phyloP scores from a whole-genome alignment of 2,888 invertebrate species.

The Eucera pruinosa region DNA sequence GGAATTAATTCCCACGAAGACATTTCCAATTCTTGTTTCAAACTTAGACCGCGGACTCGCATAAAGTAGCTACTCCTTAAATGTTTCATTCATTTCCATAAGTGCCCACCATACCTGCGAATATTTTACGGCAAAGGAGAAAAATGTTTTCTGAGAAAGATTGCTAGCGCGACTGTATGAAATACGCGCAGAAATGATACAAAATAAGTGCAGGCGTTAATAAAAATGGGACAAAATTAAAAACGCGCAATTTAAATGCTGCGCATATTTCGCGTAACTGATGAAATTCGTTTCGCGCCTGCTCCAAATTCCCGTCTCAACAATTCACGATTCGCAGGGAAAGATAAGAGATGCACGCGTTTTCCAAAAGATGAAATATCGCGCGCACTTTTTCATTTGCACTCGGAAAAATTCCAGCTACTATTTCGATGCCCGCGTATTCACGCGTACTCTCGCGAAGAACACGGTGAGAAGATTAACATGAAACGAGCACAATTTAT shows the following conservation, averaged over 20 bases:
- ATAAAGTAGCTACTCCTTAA: neutral
- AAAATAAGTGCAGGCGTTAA: too few species aligned
- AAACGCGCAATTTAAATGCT: neutral
- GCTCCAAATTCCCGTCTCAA: neutral
- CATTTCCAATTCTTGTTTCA: constrained; percentile 1
- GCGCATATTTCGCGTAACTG: neutral
- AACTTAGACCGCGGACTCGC: neutral
- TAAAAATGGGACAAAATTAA: neutral
- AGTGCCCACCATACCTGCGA: too few species aligned
- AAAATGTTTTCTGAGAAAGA: too few species aligned
- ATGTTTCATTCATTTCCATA: neutral
- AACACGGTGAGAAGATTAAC: constrained; percentile 35
- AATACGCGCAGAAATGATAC: neutral
- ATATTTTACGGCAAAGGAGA: neutral
- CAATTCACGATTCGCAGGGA: neutral
- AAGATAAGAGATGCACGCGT: neutral
- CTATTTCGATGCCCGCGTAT: constrained; percentile 32
- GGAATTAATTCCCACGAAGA: constrained; percentile 27
- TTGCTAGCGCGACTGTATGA: too few species aligned
- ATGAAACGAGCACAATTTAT: constrained; percentile 38
- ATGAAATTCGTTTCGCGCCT: neutral
- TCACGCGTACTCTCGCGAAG: constrained; percentile 10
- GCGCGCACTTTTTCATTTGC: constrained; percentile 7
- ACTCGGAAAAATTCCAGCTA: constrained; percentile 22
- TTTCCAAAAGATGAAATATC: constrained; percentile 21